phyloP scores from a whole-genome alignment of 2,888 invertebrate genomes.

The Trachelus tabidus region DNA sequence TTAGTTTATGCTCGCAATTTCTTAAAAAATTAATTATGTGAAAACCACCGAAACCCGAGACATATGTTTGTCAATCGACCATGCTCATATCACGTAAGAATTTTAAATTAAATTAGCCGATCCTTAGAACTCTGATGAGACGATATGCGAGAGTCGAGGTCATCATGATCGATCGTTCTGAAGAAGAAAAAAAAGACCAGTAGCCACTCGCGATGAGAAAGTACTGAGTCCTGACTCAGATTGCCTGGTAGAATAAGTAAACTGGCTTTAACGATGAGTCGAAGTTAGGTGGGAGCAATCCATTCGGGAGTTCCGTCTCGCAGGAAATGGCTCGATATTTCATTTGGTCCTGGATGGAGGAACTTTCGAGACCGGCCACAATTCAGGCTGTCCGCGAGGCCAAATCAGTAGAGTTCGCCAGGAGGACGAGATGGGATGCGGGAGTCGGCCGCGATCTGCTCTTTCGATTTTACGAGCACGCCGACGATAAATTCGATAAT shows the following conservation, averaged over 20 bases:
- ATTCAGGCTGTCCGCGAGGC: slow-evolving; percentile 26
- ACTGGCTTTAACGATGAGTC: slow-evolving; percentile 4
- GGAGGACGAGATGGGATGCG: neutral
- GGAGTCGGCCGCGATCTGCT: slow-evolving; percentile 3
- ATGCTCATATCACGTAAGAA: no score
- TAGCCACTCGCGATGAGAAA: no score
- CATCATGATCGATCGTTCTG: no score
- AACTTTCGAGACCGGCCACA: slow-evolving; percentile 26
- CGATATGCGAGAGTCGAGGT: no score
- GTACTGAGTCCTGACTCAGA: no score
- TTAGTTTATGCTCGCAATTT: slow-evolving; percentile 12
- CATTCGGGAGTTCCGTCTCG: no score
- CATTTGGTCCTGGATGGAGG: neutral
- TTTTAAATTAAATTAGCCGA: no score
- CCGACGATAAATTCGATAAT: slow-evolving; percentile 55
- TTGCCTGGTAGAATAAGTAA: no score
- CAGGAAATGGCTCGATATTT: neutral
- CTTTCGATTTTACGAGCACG: slow-evolving; percentile 46
- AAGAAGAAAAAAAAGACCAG: no score
- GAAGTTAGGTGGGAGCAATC: no score
- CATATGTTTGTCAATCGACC: no score
- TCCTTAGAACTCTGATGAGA: no score
- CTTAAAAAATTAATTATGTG: neutral
- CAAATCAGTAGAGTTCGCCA: neutral
- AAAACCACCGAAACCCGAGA: neutral